Percentiles rank a stretch among this genome's conserved stretches.
phyloP scores from a whole-genome alignment of 1,140 invertebrate species.

The Piezodorus guildinii region DNA sequence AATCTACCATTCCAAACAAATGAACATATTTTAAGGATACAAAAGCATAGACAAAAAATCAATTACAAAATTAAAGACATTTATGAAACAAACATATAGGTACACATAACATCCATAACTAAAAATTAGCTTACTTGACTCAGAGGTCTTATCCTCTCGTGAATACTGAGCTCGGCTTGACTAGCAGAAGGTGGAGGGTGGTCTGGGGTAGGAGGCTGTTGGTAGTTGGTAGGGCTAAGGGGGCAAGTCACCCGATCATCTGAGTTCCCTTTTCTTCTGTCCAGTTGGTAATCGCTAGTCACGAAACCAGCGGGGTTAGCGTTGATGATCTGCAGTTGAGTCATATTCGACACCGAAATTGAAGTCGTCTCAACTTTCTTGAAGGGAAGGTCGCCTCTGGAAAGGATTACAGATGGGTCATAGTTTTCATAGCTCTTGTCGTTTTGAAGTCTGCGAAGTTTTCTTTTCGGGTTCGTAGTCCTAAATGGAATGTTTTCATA shows the following conservation, averaged over 20 bases:
- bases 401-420: constrained; percentile 38
- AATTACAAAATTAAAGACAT: too few species aligned
- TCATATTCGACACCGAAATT: background rate
- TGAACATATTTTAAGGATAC: too few species aligned
- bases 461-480: constrained; percentile 57
- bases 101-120: too few species aligned
- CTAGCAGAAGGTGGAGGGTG: constrained; percentile 86
- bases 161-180: constrained; percentile 78
- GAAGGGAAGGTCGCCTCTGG: constrained; percentile 38
- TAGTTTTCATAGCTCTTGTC: constrained; percentile 43
- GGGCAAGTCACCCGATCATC: constrained; percentile 34
- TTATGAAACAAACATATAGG: too few species aligned
- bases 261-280: constrained; percentile 35
- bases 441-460: constrained; percentile 45
- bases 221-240: constrained; percentile 74
- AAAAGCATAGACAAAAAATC: too few species aligned
- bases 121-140: constrained; percentile 54
- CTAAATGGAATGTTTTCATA: constrained; percentile 59
- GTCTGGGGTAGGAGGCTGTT: constrained; percentile 85
- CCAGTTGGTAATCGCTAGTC: constrained; percentile 45
- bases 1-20: too few species aligned
- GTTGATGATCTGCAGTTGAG: constrained; percentile 2
- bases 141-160: constrained; percentile 76
- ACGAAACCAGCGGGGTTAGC: constrained; percentile 29
- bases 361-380: constrained; percentile 24